Conservation (phyloP, 1,140 invertebrate genomes). For the Leptonema lineaticorne region DNA sequence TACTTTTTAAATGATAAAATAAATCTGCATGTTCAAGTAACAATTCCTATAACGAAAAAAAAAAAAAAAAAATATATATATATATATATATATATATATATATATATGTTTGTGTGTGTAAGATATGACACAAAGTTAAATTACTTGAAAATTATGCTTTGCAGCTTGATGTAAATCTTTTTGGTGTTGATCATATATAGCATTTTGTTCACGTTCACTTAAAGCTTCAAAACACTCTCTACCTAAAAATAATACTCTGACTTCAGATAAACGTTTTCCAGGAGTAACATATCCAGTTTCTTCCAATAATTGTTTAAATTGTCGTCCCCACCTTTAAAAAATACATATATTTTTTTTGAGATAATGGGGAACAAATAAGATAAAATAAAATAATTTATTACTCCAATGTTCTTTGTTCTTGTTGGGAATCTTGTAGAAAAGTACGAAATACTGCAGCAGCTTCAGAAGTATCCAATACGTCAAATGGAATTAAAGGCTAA, state of each 20-base stretch:
- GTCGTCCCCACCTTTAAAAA: slow-evolving; percentile 74
- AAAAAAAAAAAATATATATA: background rate
- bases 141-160: slow-evolving; percentile 86
- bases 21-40: slow-evolving; percentile 91
- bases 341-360: slow-evolving; percentile 1
- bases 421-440: slow-evolving; percentile 86
- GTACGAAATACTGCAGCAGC: slow-evolving; percentile 90
- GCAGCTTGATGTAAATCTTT: slow-evolving; percentile 87
- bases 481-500: slow-evolving; percentile 74
- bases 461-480: slow-evolving; percentile 86
- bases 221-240: slow-evolving; percentile 92
- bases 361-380: background rate
- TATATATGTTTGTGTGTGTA: no score
- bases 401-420: slow-evolving; percentile 88
- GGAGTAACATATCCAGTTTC: slow-evolving; percentile 93
- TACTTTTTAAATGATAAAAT: slow-evolving; percentile 91
- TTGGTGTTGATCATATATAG: slow-evolving; percentile 95
- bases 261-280: slow-evolving; percentile 89
- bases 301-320: slow-evolving; percentile 91
- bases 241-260: slow-evolving; percentile 91
- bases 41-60: slow-evolving; percentile 68
- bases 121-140: slow-evolving; percentile 10
- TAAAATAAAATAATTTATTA: slow-evolving; percentile 54
- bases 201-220: slow-evolving; percentile 84
- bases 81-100: no score